A percentile compares a stretch with the other conserved stretches of the same genome.
Evolutionary conservation across 2,888 invertebrate species (phyloP).

Genomic region (Ophion ventricosus): DNA sequence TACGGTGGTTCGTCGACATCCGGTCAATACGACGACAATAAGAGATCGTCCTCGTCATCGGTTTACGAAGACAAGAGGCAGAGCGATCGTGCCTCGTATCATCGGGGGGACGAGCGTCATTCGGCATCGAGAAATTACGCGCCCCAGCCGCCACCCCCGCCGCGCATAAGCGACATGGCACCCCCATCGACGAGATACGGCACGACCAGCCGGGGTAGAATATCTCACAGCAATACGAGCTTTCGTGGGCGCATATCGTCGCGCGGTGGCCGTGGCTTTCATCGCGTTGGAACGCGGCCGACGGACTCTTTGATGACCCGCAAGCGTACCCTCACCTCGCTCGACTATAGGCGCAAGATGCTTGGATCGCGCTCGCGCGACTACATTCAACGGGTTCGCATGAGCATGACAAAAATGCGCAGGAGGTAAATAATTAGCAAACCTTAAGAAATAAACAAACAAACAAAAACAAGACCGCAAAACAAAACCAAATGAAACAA

Average conservation of each 20-base stretch:
- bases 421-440: slow-evolving; percentile 81
- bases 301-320: slow-evolving; percentile 79
- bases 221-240: slow-evolving; percentile 77
- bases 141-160: slow-evolving; percentile 74
- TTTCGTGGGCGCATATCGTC: slow-evolving; percentile 79
- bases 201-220: slow-evolving; percentile 77
- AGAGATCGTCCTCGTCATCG: slow-evolving; percentile 79
- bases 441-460: slow-evolving; percentile 65
- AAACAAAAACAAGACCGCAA: slow-evolving; percentile 57
- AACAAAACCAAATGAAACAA: slow-evolving; percentile 65
- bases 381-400: slow-evolving; percentile 81
- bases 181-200: slow-evolving; percentile 78
- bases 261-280: slow-evolving; percentile 78
- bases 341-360: slow-evolving; percentile 82
- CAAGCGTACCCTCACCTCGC: slow-evolving; percentile 78
- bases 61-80: slow-evolving; percentile 81
- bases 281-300: slow-evolving; percentile 77
- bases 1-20: slow-evolving; percentile 79
- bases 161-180: slow-evolving; percentile 79
- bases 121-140: slow-evolving; percentile 80
- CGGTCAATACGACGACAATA: slow-evolving; percentile 79
- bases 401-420: slow-evolving; percentile 80
- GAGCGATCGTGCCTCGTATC: slow-evolving; percentile 80
- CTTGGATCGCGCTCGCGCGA: slow-evolving; percentile 80
- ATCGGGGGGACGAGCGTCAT: slow-evolving; percentile 81